These are phyloP conservation scores for Pogonocichla stellata DNA, from an alignment of 2,113 vertebrate genomes.

Conservation along the genomic window DNA sequence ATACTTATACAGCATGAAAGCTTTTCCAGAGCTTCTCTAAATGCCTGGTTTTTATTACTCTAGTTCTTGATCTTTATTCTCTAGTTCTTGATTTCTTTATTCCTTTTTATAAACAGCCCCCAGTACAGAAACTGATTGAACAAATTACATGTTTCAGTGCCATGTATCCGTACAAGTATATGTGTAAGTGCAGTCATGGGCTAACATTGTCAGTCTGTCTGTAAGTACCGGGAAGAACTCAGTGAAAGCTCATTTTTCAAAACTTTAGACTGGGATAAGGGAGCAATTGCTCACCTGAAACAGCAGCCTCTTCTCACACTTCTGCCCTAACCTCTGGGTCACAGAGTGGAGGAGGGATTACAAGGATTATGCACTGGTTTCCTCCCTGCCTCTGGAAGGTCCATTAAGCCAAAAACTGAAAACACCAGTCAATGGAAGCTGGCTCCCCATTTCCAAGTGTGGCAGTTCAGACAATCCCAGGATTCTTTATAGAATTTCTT, in stretches of 20 bases:
- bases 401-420: not conserved
- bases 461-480: not conserved
- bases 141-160: not conserved
- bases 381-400: not conserved
- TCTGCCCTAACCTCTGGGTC: not conserved
- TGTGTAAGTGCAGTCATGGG: not conserved
- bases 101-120: not conserved
- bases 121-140: not conserved
- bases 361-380: not conserved
- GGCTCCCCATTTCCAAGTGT: not conserved
- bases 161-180: too few relatives aligned
- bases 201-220: not conserved
- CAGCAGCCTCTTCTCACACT: not conserved
- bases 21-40: not conserved
- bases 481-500: not conserved
- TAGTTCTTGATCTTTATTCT: not conserved
- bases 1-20: not conserved
- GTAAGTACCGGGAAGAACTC: not conserved
- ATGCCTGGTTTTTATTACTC: not conserved
- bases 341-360: not conserved
- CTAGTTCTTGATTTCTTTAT: not conserved
- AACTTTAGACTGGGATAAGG: not conserved
- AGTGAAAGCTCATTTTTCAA: not conserved
- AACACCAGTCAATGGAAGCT: fast-evolving
- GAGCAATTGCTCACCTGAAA: not conserved